Evolutionary conservation across 2,797 vertebrate genomes (phyloP).

Genomic region (Cynopterus sphinx): DNA sequence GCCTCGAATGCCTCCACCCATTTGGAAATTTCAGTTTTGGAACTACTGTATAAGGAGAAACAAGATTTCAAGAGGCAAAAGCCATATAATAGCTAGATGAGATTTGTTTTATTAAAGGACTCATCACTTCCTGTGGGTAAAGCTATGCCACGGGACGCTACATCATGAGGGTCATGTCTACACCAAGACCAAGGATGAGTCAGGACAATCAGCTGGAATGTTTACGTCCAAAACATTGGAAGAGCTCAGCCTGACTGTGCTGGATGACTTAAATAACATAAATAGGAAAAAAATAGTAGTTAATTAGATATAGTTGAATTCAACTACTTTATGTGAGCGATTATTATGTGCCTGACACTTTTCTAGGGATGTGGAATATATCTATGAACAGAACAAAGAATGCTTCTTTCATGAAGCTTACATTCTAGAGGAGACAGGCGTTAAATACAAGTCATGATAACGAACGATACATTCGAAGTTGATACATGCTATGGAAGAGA

Average conservation of each 20-base stretch:
- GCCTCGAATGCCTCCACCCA: background rate
- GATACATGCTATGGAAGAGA: background rate
- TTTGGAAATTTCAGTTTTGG: slow-evolving; percentile 1
- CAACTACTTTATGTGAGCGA: background rate
- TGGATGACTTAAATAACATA: background rate
- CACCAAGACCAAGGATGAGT: background rate
- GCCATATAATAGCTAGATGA: background rate
- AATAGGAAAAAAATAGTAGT: too few relatives aligned
- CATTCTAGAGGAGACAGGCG: background rate
- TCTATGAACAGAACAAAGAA: background rate
- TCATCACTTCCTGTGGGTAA: background rate
- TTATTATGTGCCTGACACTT: background rate
- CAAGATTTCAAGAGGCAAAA: background rate
- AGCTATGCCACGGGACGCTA: background rate
- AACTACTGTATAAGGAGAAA: background rate
- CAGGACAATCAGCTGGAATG: background rate
- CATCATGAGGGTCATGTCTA: background rate
- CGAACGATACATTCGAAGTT: background rate
- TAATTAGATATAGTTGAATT: background rate
- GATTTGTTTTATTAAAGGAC: background rate
- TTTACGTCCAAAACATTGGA: background rate
- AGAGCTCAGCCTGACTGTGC: background rate
- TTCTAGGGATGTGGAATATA: background rate
- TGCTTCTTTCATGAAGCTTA: background rate
- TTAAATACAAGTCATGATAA: background rate